These are phyloP conservation scores for Leptinotarsa defecta DNA, from an alignment of 1,140 invertebrate species.

Conservation along the genomic window DNA sequence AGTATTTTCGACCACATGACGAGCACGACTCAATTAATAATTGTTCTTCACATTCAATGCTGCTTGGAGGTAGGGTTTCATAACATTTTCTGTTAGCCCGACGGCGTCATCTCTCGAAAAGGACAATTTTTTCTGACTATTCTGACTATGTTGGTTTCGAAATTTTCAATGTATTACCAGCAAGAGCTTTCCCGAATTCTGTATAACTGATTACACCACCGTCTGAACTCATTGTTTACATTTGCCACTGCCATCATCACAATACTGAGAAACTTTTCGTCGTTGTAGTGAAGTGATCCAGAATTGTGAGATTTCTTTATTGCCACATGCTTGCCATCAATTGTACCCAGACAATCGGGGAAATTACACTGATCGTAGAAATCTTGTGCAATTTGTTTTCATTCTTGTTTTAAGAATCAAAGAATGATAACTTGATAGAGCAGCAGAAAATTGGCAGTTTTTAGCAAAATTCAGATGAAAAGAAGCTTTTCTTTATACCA, in stretches of 20 bases:
- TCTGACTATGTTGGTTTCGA: slow-evolving; percentile 23
- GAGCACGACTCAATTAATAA: slow-evolving; percentile 22
- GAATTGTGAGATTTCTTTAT: slow-evolving; percentile 43
- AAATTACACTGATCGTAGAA: background rate
- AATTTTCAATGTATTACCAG: background rate
- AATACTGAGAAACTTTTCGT: slow-evolving; percentile 55
- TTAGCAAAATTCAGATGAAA: no score
- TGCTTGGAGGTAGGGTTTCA: slow-evolving; percentile 50
- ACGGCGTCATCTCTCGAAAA: slow-evolving; percentile 59
- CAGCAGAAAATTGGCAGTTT: no score
- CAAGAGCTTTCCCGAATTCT: background rate
- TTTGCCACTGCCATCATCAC: slow-evolving; percentile 54
- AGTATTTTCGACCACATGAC: slow-evolving; percentile 29
- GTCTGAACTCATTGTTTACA: slow-evolving; percentile 53
- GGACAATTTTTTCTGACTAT: slow-evolving; percentile 35
- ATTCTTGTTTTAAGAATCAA: background rate
- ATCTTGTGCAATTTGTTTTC: background rate
- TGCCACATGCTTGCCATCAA: background rate
- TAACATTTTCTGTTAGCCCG: slow-evolving; percentile 48
- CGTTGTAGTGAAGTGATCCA: slow-evolving; percentile 56
- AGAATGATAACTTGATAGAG: background rate
- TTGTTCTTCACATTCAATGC: slow-evolving; percentile 38
- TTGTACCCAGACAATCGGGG: background rate
- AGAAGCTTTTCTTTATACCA: no score
- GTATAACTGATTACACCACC: slow-evolving; percentile 48